phyloP scores from a whole-genome alignment of 2,888 invertebrate species.

The Conchocele bisecta region DNA sequence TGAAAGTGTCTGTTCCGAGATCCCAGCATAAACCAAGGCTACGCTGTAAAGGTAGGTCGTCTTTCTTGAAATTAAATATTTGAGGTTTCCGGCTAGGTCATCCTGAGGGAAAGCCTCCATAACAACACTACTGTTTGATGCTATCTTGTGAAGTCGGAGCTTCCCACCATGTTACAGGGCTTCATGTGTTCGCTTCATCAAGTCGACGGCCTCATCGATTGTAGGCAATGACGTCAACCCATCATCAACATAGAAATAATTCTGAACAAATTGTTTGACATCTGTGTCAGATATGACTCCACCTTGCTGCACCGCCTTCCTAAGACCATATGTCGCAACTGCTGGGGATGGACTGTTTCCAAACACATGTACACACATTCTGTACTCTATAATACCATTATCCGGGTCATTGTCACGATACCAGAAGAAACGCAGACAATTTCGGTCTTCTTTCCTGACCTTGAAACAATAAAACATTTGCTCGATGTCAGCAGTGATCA shows the following conservation, averaged over 20 bases:
- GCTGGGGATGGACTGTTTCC: constrained; percentile 39
- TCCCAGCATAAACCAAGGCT: constrained; percentile 39
- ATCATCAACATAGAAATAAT: constrained; percentile 63
- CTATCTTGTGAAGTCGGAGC: constrained; percentile 52
- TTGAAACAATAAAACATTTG: too few relatives aligned
- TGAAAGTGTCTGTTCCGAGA: constrained; percentile 21
- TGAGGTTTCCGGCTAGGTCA: constrained; percentile 34
- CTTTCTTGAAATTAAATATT: constrained; percentile 2
- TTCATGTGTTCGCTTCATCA: constrained; percentile 44
- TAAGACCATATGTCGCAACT: constrained; percentile 36
- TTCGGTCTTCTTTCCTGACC: constrained; percentile 16
- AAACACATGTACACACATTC: constrained; percentile 37
- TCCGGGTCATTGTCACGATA: too few relatives aligned
- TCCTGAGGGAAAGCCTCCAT: constrained; percentile 33
- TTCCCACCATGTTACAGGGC: constrained; percentile 31
- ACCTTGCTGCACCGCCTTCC: too few relatives aligned
- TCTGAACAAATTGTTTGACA: constrained; percentile 22
- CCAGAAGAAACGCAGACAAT: too few relatives aligned
- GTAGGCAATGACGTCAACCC: constrained; percentile 37
- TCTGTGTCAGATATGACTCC: too few relatives aligned
- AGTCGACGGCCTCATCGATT: constrained; percentile 24
- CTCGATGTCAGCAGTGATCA: too few relatives aligned
- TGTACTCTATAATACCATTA: too few relatives aligned
- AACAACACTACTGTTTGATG: constrained; percentile 52
- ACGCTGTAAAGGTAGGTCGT: constrained; percentile 21